Conservation (phyloP, 2,113 vertebrate species). For the Amblyornis subalaris region DNA sequence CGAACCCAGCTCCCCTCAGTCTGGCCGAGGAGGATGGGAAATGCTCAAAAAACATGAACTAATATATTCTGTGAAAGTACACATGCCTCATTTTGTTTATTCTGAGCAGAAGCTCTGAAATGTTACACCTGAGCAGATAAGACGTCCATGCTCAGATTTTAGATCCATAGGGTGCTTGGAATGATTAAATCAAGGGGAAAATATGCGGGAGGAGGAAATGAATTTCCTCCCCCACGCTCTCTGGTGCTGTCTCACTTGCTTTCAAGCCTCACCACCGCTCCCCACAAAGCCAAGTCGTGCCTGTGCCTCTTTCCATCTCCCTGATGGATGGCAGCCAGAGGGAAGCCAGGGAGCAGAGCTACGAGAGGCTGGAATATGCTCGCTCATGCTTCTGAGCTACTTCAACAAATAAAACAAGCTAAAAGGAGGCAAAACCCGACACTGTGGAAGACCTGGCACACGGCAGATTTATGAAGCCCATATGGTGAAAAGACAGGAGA, state of each 20-base stretch:
- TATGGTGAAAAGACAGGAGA: neutral
- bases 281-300: fast-evolving
- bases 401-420: neutral
- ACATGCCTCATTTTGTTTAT: neutral
- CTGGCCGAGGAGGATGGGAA: neutral
- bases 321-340: neutral
- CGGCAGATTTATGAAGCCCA: neutral
- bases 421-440: neutral
- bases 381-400: fast-evolving
- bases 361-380: fast-evolving
- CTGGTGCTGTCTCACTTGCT: neutral
- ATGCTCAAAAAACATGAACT: neutral
- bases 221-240: neutral
- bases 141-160: neutral
- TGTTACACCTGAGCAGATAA: neutral
- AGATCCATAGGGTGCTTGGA: neutral
- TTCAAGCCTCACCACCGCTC: neutral
- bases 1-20: neutral
- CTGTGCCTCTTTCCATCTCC: neutral
- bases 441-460: neutral
- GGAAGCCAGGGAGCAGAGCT: neutral
- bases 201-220: neutral
- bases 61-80: neutral
- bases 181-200: slow-evolving; percentile 1
- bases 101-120: neutral